Percentiles rank a stretch among this genome's conserved stretches.
Evolutionary conservation across 2,797 vertebrate species (phyloP).

Genomic region (Peromyscus attwateri): DNA sequence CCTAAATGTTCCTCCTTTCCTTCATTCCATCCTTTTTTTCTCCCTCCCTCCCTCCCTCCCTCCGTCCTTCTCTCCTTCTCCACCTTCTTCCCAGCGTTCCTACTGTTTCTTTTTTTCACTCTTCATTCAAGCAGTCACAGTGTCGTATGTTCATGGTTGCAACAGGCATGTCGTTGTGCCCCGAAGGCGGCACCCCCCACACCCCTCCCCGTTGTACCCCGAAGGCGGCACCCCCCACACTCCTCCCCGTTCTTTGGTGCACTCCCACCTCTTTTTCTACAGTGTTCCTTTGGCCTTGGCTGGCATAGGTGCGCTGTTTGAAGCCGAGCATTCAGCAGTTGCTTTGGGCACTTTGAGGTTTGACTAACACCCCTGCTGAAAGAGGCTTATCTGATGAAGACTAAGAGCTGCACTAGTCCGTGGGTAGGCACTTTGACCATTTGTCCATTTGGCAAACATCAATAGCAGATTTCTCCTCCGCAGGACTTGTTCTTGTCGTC

Average conservation of each 20-base stretch:
- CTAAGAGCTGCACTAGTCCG: background rate
- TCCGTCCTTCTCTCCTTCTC: background rate
- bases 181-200: too few species aligned
- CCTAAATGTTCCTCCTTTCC: too few species aligned
- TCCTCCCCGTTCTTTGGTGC: too few species aligned
- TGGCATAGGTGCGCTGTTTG: background rate
- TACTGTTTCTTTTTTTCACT: background rate
- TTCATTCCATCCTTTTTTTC: background rate
- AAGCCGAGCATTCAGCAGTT: background rate
- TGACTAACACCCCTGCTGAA: background rate
- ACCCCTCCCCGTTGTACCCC: too few species aligned
- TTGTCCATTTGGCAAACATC: background rate
- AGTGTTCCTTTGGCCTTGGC: background rate
- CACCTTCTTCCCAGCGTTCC: too few species aligned
- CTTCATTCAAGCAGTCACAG: background rate
- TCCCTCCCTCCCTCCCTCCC: background rate
- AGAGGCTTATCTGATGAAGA: background rate
- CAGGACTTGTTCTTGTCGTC: background rate
- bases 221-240: background rate
- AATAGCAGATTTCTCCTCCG: background rate
- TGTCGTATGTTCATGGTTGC: background rate
- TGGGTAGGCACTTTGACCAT: background rate
- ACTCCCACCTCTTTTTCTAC: too few species aligned
- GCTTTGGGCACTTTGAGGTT: background rate
- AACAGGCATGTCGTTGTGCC: background rate